Conservation (phyloP, 2,888 invertebrate genomes). For the Tromatobia lineatoria region DNA sequence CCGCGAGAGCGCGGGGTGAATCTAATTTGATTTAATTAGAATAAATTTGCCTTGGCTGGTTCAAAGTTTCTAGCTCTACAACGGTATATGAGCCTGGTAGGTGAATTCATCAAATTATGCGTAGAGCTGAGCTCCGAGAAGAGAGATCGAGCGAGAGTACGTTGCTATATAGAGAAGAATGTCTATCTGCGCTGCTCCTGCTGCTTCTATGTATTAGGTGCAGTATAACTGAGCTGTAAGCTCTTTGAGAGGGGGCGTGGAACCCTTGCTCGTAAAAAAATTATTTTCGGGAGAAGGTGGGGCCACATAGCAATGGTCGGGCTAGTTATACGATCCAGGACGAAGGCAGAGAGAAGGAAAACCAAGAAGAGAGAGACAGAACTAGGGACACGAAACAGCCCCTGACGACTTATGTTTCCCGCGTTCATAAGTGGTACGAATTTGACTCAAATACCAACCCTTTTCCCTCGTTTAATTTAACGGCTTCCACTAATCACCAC, state of each 20-base stretch:
- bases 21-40: slow-evolving; percentile 84
- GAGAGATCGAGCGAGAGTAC: slow-evolving; percentile 42
- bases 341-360: background rate
- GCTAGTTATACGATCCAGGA: background rate
- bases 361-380: background rate
- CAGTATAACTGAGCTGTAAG: slow-evolving; percentile 23
- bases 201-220: slow-evolving; percentile 43
- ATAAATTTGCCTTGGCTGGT: slow-evolving; percentile 80
- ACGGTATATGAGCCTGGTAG: slow-evolving; percentile 81
- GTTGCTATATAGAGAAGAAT: slow-evolving; percentile 25
- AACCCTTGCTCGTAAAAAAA: slow-evolving; percentile 48
- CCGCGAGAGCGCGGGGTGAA: slow-evolving; percentile 75
- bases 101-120: slow-evolving; percentile 84
- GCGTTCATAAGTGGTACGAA: slow-evolving; percentile 77
- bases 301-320: slow-evolving; percentile 6
- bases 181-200: slow-evolving; percentile 2
- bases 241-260: slow-evolving; percentile 15
- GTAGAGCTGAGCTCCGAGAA: slow-evolving; percentile 72
- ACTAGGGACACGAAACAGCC: slow-evolving; percentile 32
- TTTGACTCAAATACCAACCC: slow-evolving; percentile 78
- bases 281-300: slow-evolving; percentile 63
- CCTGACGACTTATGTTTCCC: slow-evolving; percentile 74
- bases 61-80: slow-evolving; percentile 80
- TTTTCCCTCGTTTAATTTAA: slow-evolving; percentile 55
- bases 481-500: background rate